phyloP scores from a whole-genome alignment of 2,113 vertebrate genomes.

The Loxodonta africana region DNA sequence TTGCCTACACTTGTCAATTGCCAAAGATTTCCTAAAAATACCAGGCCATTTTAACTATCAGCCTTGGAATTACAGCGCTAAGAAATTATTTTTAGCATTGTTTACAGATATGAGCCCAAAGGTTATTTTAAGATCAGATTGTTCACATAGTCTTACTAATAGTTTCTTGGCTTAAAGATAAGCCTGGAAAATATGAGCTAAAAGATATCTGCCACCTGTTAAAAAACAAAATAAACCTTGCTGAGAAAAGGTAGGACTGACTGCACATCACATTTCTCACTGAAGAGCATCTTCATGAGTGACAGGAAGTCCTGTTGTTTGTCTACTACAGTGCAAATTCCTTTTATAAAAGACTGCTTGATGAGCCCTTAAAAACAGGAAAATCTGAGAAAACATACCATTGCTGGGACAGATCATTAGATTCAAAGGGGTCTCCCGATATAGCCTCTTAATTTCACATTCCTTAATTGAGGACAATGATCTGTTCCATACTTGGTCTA shows the following conservation, averaged over 20 bases:
- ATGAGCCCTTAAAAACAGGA: slow-evolving; percentile 55
- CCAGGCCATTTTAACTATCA: not conserved
- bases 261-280: slow-evolving; percentile 16
- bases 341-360: slow-evolving; percentile 13
- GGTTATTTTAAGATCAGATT: not conserved
- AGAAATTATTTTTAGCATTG: not conserved
- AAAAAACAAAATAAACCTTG: not conserved
- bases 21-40: not conserved
- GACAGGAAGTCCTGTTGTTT: slow-evolving; percentile 33
- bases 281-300: not conserved
- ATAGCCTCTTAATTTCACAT: slow-evolving; percentile 61
- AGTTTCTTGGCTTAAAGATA: slow-evolving; percentile 48
- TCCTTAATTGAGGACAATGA: not conserved
- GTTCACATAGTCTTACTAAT: not conserved
- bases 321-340: slow-evolving; percentile 22
- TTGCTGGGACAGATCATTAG: slow-evolving; percentile 60
- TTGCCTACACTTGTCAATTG: not conserved
- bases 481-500: not conserved
- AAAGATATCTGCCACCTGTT: not conserved
- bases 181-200: not conserved
- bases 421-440: slow-evolving; percentile 18
- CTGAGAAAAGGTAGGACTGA: not conserved
- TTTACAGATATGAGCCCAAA: not conserved
- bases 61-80: not conserved
- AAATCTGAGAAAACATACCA: slow-evolving; percentile 68